Evolutionary conservation across 1,140 invertebrate genomes (phyloP).

Genomic region (Cherax destructor): DNA sequence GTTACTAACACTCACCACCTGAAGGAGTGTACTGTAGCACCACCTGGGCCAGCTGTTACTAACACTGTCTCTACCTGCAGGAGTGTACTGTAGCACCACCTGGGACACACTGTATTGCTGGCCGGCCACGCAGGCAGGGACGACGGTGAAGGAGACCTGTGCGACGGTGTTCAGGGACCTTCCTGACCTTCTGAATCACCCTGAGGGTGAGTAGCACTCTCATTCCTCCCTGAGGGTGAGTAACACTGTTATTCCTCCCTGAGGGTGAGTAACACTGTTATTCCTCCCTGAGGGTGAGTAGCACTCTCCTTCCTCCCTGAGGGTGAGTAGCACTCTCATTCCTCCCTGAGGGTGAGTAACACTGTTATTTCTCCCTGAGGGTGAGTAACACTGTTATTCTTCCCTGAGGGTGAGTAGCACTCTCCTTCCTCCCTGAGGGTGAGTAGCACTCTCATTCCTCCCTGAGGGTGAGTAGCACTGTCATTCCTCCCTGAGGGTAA

Average conservation of each 20-base stretch:
- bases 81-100: slow-evolving; percentile 37
- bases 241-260: neutral
- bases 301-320: neutral
- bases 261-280: slow-evolving; percentile 7
- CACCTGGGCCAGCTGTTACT: neutral
- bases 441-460: neutral
- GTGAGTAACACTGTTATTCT: neutral
- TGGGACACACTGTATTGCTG: slow-evolving; percentile 52
- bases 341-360: too few relatives aligned
- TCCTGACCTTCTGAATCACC: slow-evolving; percentile 22
- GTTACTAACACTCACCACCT: neutral
- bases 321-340: neutral
- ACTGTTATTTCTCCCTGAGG: too few relatives aligned
- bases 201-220: slow-evolving; percentile 14
- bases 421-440: slow-evolving; percentile 29
- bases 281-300: slow-evolving; percentile 32
- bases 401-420: slow-evolving; percentile 26
- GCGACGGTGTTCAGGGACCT: slow-evolving; percentile 37
- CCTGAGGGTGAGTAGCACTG: slow-evolving; percentile 22
- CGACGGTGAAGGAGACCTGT: slow-evolving; percentile 4
- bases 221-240: slow-evolving; percentile 20
- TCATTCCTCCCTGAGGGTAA: too few relatives aligned
- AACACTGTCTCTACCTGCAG: neutral
- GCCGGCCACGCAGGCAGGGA: slow-evolving; percentile 26
- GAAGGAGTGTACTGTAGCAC: slow-evolving; percentile 34